phyloP scores from a whole-genome alignment of 2,113 vertebrate genomes.

The Takifugu flavidus region DNA sequence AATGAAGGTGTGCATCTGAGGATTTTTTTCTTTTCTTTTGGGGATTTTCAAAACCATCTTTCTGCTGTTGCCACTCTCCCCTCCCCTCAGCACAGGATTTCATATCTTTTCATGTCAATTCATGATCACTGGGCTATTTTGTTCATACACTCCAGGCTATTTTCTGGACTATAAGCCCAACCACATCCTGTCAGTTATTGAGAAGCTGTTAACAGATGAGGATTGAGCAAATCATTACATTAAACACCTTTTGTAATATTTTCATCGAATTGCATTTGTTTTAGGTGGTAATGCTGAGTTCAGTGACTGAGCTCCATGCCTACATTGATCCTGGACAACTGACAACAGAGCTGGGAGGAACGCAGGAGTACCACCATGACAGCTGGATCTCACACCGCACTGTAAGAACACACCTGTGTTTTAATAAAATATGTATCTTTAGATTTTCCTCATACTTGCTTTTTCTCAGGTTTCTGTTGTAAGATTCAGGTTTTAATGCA shows the following conservation, averaged over 20 bases:
- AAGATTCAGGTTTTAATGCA: not conserved
- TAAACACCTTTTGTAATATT: no score
- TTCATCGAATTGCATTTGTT: not conserved
- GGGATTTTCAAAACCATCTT: no score
- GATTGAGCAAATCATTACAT: no score
- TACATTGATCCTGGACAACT: slow-evolving; percentile 94
- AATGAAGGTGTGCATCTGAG: slow-evolving; percentile 85
- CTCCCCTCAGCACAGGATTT: no score
- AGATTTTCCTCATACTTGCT: not conserved
- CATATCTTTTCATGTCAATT: no score
- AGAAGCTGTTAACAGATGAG: no score
- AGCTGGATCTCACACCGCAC: slow-evolving; percentile 92
- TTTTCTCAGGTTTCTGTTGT: not conserved
- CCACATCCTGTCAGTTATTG: no score
- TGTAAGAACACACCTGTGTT: slow-evolving; percentile 66
- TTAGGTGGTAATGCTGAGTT: slow-evolving; percentile 98
- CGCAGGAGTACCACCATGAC: slow-evolving; percentile 91
- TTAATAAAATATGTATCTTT: not conserved
- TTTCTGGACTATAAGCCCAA: no score
- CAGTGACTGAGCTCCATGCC: slow-evolving; percentile 89
- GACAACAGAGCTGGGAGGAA: slow-evolving; percentile 91
- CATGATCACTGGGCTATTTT: no score
- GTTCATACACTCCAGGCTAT: no score
- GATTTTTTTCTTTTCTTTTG: no score
- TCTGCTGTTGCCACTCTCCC: no score